phyloP scores from a whole-genome alignment of 2,888 invertebrate genomes.

The Dasypogon diadema region DNA sequence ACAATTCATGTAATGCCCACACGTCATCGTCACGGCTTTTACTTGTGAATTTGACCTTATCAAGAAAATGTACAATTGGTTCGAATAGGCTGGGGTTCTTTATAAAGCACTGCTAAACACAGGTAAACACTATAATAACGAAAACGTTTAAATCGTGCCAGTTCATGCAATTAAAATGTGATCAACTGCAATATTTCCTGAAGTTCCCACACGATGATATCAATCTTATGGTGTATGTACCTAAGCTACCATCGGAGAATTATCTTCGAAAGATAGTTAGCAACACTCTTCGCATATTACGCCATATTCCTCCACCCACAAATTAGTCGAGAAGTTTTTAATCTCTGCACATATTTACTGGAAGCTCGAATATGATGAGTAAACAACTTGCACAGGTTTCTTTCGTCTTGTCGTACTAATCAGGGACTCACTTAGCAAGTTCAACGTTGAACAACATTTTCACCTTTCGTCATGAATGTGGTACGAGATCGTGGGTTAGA shows the following conservation, averaged over 20 bases:
- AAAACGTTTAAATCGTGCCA: too few relatives aligned
- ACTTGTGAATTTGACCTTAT: slow-evolving; percentile 17
- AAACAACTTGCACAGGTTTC: slow-evolving; percentile 41
- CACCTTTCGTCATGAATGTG: background rate
- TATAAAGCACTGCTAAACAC: too few relatives aligned
- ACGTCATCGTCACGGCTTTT: slow-evolving; percentile 9
- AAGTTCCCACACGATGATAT: background rate
- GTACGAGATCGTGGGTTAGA: slow-evolving; percentile 17
- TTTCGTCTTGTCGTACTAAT: slow-evolving; percentile 8
- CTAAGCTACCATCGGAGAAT: background rate
- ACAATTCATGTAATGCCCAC: background rate
- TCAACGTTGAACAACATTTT: background rate
- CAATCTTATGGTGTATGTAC: too few relatives aligned
- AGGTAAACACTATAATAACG: too few relatives aligned
- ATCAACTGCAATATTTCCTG: background rate
- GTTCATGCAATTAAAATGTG: background rate
- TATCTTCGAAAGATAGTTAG: background rate
- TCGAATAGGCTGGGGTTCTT: too few relatives aligned
- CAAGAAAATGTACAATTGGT: background rate
- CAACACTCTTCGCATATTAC: slow-evolving; percentile 3
- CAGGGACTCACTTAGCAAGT: slow-evolving; percentile 10
- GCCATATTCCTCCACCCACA: slow-evolving; percentile 47
- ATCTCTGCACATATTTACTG: slow-evolving; percentile 21
- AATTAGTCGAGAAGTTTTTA: slow-evolving; percentile 20
- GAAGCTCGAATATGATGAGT: slow-evolving; percentile 10